Evolutionary conservation across 2,113 vertebrate genomes (phyloP).

Genomic region (Henicopernis longicauda): DNA sequence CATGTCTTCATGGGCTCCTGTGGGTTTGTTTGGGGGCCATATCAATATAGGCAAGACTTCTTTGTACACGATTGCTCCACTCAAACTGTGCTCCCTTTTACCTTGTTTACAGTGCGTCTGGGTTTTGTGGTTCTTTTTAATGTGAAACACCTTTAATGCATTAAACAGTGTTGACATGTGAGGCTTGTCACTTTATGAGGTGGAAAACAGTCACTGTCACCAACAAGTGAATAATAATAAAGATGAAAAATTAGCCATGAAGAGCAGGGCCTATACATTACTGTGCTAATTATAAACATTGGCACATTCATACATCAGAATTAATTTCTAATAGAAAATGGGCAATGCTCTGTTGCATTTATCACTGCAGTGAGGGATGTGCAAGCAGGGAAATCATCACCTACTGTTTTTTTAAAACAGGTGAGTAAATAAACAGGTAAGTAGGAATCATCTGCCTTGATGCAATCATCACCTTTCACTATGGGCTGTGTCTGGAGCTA

Average conservation of each 20-base stretch:
- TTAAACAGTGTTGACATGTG: neutral
- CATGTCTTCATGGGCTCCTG: neutral
- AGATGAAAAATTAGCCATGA: conserved; percentile 13
- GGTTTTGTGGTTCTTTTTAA: neutral
- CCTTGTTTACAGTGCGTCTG: neutral
- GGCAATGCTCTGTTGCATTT: neutral
- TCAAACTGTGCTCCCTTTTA: neutral
- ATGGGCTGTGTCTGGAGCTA: neutral
- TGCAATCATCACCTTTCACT: neutral
- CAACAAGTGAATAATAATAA: neutral
- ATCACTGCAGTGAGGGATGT: neutral
- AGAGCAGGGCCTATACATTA: neutral
- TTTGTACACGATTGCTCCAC: neutral
- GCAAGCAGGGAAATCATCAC: neutral
- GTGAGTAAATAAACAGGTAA: neutral
- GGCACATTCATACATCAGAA: neutral
- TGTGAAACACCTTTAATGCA: neutral
- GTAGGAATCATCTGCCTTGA: neutral
- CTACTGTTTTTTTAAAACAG: neutral
- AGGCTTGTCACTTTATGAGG: neutral
- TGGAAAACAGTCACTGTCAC: conserved; percentile 32
- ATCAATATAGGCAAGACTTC: neutral
- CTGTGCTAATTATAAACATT: conserved; percentile 23
- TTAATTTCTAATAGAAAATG: conserved; percentile 2
- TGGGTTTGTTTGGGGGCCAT: neutral